These are phyloP conservation scores for Sparus aurata DNA, from an alignment of 2,797 vertebrate genomes.

Conservation along the genomic window DNA sequence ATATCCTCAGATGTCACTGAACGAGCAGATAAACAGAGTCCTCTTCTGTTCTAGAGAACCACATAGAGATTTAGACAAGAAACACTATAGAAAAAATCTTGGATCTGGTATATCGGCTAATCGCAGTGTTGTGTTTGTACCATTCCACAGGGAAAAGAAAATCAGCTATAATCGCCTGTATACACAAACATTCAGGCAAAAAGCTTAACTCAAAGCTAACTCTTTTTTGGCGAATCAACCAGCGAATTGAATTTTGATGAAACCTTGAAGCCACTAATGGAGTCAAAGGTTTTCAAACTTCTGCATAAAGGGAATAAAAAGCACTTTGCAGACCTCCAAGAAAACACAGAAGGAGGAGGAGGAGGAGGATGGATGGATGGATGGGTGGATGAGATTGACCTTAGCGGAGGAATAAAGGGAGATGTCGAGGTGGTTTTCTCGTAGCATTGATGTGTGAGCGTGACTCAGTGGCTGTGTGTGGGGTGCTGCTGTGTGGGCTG, in stretches of 20 bases:
- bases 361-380: constrained; percentile 35
- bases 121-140: constrained; percentile 9
- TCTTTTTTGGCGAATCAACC: neutral
- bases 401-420: constrained; percentile 54
- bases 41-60: neutral
- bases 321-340: constrained; percentile 69
- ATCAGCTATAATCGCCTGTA: constrained; percentile 4
- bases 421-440: constrained; percentile 53
- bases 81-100: constrained; percentile 3
- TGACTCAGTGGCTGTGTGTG: constrained; percentile 70
- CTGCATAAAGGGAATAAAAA: constrained; percentile 59
- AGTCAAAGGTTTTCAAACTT: constrained; percentile 57
- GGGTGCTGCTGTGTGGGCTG: constrained; percentile 62
- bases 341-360: constrained; percentile 51
- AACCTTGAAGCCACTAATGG: constrained; percentile 57
- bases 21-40: constrained; percentile 24
- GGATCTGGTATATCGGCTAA: constrained; percentile 24
- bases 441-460: constrained; percentile 67
- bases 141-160: neutral
- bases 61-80: constrained; percentile 3
- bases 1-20: constrained; percentile 35
- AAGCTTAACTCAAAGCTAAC: neutral
- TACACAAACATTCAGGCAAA: neutral
- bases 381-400: constrained; percentile 50
- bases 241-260: constrained; percentile 29